Base-by-base conservation (phyloP, 2,888 invertebrate genomes). In the Lamellibrachia columna region DNA sequence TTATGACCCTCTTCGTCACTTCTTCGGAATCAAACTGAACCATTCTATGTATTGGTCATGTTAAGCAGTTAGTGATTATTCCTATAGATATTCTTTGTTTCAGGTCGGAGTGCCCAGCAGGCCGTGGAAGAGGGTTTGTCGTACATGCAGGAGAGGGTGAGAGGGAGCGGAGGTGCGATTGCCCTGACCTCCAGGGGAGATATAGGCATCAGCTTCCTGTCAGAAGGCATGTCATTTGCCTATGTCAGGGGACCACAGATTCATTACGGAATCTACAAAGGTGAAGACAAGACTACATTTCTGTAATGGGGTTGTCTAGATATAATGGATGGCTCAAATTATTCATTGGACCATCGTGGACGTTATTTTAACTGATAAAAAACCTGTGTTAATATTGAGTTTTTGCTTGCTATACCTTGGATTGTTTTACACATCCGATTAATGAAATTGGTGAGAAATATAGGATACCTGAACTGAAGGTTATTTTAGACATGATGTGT, bases 121-220 rank as follows among this genome's bases (percentile, higher is more conserved):
- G 98, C 98, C 0, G 98, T 98, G 0, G 97, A 97, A 92, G 96
- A 97, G 92, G 97, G 97, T 53, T 97, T 98, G 55, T 96, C 97
- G 3, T 97, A 97, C 91, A 98, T 98, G 98, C 97, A 98, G 0
- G 95, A 96, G 6, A 97, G 98, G 93, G 97, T 98, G 15, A 97
- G 97, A 1, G 98, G 98, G 93, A 98, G 98, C 0, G 98, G 98
- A 52, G 98, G 97, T 7, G 98, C 98, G 53, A 98, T 98, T 93
- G 98, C 98, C 3, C 96, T 98, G 53, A 97, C 97, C 3, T 97
- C 97, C 93, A 96, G 96, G 92, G 98, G 98, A 0, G 97, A 98
- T 1, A 96, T 98, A 40, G 98, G 98, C 11, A 96, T 98, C 91
- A 97, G 97, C 94, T 98, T 98, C 95, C 98, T 97, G 52, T 98